Evolutionary conservation across 2,113 vertebrate species (phyloP), one percentile per base, ranked within the genome.

Genomic region (Cariama cristata): DNA sequence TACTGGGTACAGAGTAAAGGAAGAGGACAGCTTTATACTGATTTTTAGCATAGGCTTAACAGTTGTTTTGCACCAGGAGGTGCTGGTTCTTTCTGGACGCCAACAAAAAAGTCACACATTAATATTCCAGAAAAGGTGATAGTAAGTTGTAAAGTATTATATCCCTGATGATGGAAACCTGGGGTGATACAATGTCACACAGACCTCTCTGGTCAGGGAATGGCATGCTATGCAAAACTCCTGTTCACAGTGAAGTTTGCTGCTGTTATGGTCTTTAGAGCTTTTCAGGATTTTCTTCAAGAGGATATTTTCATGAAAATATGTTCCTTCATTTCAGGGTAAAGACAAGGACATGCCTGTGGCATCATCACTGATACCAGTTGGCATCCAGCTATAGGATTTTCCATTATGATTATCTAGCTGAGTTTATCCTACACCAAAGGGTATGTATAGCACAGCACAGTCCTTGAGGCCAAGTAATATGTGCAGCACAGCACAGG

Each of bases 201-300:
- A 73, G 49, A 26, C 11, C 23, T 35, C 26, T 60, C n/a, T 44
- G 14, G 14, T 53, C 49, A 68, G n/a, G 18, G 12, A 59, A 63
- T 8, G 27, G 11, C 21, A 73, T 4, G 2, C 59, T 44, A 14
- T 0, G 2, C 13, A 79, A 50, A 74, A 79, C 44, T 76, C 4
- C 24, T 0, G 0, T 47, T 81, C 68, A 10, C 1, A 2, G 10
- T 71, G 35, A 83, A 4, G 4, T 53, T 88, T 72, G 8, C 30
- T 53, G 14, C 4, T 73, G 9, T 10, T n/a, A 32, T 0, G 2
- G 3, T 26, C 5, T 68, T 27, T 12, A 67, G 28, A 66, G 8
- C 0, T 44, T 60, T 84, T 81, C 28, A 40, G 5, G 27, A 63
- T 89, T 75, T 71, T 92, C 15, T 71, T 79, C n/a, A 75, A 35